Conservation (phyloP, 2,888 invertebrate species). For the Cacoxenus indagator region DNA sequence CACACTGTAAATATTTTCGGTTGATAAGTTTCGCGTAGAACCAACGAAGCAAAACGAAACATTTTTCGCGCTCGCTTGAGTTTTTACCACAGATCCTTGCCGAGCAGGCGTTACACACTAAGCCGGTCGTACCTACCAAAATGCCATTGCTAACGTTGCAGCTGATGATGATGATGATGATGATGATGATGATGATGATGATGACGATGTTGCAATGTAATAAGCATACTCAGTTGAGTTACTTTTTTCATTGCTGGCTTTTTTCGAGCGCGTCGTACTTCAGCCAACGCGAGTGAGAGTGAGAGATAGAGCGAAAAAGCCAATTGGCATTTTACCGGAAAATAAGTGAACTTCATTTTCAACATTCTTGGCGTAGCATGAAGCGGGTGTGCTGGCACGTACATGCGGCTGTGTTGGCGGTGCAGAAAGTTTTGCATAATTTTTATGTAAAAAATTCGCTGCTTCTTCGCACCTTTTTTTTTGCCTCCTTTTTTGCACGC, state of each 20-base stretch:
- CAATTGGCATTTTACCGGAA: slow-evolving; percentile 25
- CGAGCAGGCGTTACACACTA: not conserved
- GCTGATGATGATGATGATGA: not conserved
- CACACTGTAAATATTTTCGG: slow-evolving; percentile 22
- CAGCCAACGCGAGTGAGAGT: slow-evolving; percentile 5
- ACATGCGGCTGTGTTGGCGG: not conserved
- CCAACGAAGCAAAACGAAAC: slow-evolving; percentile 22
- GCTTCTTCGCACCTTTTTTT: not conserved
- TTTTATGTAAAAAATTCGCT: not conserved
- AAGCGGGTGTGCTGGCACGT: not conserved
- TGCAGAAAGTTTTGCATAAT: slow-evolving; percentile 2
- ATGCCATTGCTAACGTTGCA: not conserved
- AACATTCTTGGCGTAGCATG: slow-evolving; percentile 15
- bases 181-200: not conserved
- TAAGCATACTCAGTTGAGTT: slow-evolving; percentile 3
- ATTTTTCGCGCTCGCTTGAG: slow-evolving; percentile 28
- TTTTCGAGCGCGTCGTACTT: not conserved
- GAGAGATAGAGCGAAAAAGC: not conserved
- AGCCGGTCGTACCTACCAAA: not conserved
- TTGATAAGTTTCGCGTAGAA: slow-evolving; percentile 27
- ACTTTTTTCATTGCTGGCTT: not conserved
- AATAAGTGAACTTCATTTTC: slow-evolving; percentile 25
- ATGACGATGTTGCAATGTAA: slow-evolving; percentile 17
- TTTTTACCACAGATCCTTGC: slow-evolving; percentile 13
- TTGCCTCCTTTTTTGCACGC: not conserved